Percentiles rank a stretch among this genome's conserved stretches.
Conservation (phyloP, 2,888 invertebrate genomes). For the Graphium colonna region DNA sequence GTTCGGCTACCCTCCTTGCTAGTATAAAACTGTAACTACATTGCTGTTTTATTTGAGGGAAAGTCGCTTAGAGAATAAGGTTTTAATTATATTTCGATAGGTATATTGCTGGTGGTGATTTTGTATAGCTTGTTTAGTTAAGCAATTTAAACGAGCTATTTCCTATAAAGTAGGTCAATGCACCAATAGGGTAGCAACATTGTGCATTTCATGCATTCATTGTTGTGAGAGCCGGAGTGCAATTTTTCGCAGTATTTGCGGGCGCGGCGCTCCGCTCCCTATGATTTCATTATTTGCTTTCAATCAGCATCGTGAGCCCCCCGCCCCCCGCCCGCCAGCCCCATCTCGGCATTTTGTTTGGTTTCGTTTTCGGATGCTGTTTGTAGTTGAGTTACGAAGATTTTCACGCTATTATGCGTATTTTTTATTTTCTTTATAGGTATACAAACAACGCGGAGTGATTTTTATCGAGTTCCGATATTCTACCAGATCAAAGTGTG, state of each 20-base stretch:
- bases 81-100: not conserved
- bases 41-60: too few relatives aligned
- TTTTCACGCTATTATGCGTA: constrained; percentile 39
- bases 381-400: constrained; percentile 66
- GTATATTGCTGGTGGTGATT: not conserved
- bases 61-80: too few relatives aligned
- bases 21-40: too few relatives aligned
- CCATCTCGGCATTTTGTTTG: constrained; percentile 69
- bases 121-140: too few relatives aligned
- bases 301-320: constrained; percentile 76
- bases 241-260: constrained; percentile 73
- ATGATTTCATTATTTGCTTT: constrained; percentile 80
- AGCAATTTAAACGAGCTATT: too few relatives aligned
- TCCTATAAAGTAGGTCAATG: constrained; percentile 1
- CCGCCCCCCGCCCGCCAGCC: constrained; percentile 40
- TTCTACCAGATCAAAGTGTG: not conserved
- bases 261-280: constrained; percentile 58
- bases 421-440: too few relatives aligned
- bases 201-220: constrained; percentile 45
- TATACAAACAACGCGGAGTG: constrained; percentile 9
- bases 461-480: constrained; percentile 5
- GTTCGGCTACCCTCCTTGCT: too few relatives aligned
- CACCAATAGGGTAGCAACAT: not conserved
- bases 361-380: constrained; percentile 74
- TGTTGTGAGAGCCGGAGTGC: constrained; percentile 52